Percentiles rank a stretch among this genome's conserved stretches.
These are phyloP conservation scores for Apodemia duryi DNA, from an alignment of 2,888 invertebrate species.

Conservation along the genomic window DNA sequence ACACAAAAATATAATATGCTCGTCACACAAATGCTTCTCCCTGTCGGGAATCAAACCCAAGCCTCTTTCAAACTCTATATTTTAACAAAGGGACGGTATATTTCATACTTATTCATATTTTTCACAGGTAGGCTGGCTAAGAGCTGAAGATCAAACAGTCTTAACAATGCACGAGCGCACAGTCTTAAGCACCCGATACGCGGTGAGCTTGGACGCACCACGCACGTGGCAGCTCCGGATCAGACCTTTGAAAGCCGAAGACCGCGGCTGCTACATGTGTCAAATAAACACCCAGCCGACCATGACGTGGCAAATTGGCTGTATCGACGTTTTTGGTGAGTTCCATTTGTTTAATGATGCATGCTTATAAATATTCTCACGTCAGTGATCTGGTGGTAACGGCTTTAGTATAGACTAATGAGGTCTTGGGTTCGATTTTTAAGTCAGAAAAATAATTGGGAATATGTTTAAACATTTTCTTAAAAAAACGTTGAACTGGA, in stretches of 20 bases:
- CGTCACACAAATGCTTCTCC: no score
- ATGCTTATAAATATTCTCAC: not conserved
- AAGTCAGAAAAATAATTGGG: no score
- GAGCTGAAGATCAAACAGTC: constrained; percentile 94
- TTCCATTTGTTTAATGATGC: constrained; percentile 26
- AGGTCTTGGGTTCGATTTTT: no score
- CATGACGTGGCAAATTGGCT: constrained; percentile 93
- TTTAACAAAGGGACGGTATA: no score
- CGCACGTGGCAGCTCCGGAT: constrained; percentile 93
- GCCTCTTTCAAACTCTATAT: no score
- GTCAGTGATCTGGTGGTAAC: no score
- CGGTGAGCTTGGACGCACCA: constrained; percentile 89
- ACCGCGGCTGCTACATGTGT: constrained; percentile 94
- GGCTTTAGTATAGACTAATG: no score
- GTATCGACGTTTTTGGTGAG: constrained; percentile 93
- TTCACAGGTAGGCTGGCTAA: constrained; percentile 31
- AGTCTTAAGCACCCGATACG: constrained; percentile 90
- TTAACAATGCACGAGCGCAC: constrained; percentile 90
- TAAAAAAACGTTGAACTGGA: no score
- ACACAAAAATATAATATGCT: no score
- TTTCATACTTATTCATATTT: no score
- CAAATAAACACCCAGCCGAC: constrained; percentile 91
- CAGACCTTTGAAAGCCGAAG: constrained; percentile 88
- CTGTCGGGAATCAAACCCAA: no score
- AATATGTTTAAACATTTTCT: no score